phyloP scores from a whole-genome alignment of 2,113 vertebrate species.

The Lamprologus lemairii region DNA sequence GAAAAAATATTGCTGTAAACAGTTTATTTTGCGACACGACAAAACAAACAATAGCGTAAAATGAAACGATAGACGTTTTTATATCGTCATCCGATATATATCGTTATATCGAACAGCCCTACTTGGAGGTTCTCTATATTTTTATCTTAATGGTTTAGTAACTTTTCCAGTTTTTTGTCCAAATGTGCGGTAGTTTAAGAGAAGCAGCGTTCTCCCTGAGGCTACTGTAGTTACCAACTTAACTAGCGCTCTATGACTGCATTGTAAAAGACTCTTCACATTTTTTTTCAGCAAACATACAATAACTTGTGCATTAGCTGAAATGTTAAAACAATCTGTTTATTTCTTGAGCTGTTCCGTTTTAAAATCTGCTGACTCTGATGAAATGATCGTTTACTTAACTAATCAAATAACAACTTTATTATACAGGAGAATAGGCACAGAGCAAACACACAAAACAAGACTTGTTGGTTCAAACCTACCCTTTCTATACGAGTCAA shows the following conservation, averaged over 20 bases:
- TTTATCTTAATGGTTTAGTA: neutral
- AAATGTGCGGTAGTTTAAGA: neutral
- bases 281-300: neutral
- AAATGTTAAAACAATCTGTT: neutral
- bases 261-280: neutral
- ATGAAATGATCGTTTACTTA: neutral
- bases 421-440: neutral
- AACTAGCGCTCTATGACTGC: neutral
- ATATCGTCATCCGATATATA: no score
- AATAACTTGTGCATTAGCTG: neutral
- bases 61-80: no score
- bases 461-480: neutral
- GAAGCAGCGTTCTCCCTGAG: neutral
- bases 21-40: neutral
- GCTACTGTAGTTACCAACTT: neutral
- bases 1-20: neutral
- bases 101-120: neutral
- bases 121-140: rapidly evolving
- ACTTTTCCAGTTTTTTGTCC: neutral
- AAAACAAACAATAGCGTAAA: neutral
- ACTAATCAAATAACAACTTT: neutral
- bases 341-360: neutral
- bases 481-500: neutral
- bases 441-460: neutral
- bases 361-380: neutral